A percentile compares a stretch with the other conserved stretches of the same genome.
phyloP scores from a whole-genome alignment of 37 sponge, comb jelly and placozoan species.

The Amphimedon queenslandica region DNA sequence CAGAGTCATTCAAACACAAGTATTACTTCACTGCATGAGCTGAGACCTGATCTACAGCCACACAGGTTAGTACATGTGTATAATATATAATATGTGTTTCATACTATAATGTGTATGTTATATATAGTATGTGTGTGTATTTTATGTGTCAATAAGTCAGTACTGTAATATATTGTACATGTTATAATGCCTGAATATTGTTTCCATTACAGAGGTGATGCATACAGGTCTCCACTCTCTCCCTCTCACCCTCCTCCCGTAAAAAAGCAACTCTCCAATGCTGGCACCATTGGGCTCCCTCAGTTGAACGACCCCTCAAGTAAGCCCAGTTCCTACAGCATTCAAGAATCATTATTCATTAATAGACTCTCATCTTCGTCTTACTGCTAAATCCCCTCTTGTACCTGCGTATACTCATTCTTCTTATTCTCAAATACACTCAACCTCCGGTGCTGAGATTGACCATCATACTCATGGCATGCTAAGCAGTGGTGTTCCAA shows the following conservation, averaged over 20 bases:
- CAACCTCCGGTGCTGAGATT: too few species aligned
- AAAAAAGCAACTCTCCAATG: conserved; percentile 1
- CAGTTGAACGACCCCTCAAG: background rate
- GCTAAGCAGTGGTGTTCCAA: too few species aligned
- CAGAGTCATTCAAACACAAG: background rate
- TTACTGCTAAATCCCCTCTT: background rate
- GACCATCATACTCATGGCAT: too few species aligned
- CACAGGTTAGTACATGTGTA: background rate
- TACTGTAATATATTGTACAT: background rate
- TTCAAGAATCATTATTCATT: background rate
- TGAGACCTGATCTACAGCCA: background rate
- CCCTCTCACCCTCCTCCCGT: conserved; percentile 11
- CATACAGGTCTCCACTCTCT: background rate
- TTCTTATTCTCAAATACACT: conserved; percentile 2
- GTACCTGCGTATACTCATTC: background rate
- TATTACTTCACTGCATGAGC: background rate
- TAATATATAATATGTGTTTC: too few species aligned
- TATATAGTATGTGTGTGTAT: too few species aligned
- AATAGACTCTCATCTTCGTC: background rate
- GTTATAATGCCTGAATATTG: background rate
- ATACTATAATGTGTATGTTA: too few species aligned
- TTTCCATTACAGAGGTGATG: background rate
- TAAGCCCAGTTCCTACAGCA: background rate
- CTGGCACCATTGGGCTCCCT: conserved; percentile 1
- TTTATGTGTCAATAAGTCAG: background rate